These are phyloP conservation scores for Aphis craccivora DNA, from an alignment of 1,140 invertebrate genomes.

Conservation along the genomic window DNA sequence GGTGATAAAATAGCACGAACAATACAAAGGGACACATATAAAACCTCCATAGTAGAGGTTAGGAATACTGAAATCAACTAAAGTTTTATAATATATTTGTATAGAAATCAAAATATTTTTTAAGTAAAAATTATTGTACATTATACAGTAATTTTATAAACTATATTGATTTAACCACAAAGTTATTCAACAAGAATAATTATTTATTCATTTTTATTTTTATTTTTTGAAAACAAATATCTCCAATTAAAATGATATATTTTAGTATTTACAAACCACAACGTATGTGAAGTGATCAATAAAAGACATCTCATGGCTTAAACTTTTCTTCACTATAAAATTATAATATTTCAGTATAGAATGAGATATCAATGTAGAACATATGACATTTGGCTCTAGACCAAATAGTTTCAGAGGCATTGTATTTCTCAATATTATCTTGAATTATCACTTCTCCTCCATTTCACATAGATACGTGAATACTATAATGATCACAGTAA, in stretches of 20 bases:
- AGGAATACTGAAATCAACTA: too few species aligned
- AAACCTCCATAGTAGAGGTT: too few species aligned
- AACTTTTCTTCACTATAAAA: neutral
- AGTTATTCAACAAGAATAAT: neutral
- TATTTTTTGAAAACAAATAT: neutral
- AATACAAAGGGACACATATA: too few species aligned
- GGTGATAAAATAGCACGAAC: too few species aligned
- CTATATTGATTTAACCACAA: neutral
- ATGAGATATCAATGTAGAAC: neutral
- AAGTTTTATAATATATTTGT: too few species aligned
- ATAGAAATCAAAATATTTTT: too few species aligned
- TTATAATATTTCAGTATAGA: neutral
- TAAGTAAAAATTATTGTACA: too few species aligned
- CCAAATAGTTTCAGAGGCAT: neutral
- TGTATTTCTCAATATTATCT: neutral
- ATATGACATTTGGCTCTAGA: neutral
- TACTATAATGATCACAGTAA: neutral
- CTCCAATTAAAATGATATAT: neutral
- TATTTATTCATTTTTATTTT: neutral
- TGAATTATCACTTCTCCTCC: constrained; percentile 1
- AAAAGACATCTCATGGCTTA: neutral
- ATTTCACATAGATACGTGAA: neutral
- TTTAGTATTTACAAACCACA: neutral
- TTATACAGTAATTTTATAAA: neutral
- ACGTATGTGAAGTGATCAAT: neutral